These are phyloP conservation scores for Tetheella fluctuosa DNA, from an alignment of 2,888 invertebrate species.

Conservation along the genomic window DNA sequence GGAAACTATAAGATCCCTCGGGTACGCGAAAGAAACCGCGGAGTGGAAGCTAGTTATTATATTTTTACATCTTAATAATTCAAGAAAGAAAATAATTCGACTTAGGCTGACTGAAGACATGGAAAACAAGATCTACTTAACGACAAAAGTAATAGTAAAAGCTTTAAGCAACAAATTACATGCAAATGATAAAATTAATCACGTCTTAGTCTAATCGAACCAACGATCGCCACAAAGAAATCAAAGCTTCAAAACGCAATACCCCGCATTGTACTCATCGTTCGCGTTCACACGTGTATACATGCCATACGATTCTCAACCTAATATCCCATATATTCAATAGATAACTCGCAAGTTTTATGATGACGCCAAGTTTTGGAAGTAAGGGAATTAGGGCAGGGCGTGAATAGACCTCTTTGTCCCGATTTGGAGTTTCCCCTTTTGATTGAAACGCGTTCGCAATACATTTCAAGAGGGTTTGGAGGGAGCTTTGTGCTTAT, in stretches of 20 bases:
- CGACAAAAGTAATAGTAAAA: neutral
- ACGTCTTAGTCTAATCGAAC: neutral
- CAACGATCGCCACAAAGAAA: neutral
- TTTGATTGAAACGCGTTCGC: conserved; percentile 46
- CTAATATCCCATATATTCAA: neutral
- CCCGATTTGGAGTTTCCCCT: conserved; percentile 23
- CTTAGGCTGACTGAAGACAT: neutral
- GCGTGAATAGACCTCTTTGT: conserved; percentile 29
- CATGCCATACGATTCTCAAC: neutral
- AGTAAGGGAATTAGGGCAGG: conserved; percentile 35
- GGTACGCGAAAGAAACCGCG: too few relatives aligned
- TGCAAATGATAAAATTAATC: neutral
- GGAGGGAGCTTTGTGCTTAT: conserved; percentile 17
- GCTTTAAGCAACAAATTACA: too few relatives aligned
- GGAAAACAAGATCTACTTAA: neutral
- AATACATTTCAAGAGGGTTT: conserved; percentile 18
- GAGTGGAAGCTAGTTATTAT: too few relatives aligned
- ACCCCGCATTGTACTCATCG: neutral
- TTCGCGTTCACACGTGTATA: conserved; percentile 3
- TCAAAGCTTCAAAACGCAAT: conserved; percentile 6
- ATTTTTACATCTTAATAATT: too few relatives aligned
- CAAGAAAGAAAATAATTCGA: neutral
- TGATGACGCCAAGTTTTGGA: conserved; percentile 18
- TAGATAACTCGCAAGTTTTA: conserved; percentile 16
- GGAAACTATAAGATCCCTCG: too few relatives aligned